A percentile compares a stretch with the other conserved stretches of the same genome.
Evolutionary conservation across 1,140 invertebrate genomes (phyloP).

Genomic region (Neodiprion virginianus): DNA sequence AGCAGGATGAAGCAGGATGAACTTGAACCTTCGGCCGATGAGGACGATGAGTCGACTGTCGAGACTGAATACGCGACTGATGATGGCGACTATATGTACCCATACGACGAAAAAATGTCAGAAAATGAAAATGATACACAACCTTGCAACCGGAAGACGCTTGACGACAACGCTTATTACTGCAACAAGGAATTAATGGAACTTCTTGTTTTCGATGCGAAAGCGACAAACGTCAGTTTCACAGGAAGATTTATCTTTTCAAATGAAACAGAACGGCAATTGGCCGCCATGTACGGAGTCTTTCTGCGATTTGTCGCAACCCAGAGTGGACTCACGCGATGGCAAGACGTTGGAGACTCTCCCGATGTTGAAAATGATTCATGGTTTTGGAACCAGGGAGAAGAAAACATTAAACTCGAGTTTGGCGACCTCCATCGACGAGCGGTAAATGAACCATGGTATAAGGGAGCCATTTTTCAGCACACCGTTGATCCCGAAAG

Average conservation of each 20-base stretch:
- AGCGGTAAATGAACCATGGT: conserved; percentile 92
- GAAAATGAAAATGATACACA: conserved; percentile 32
- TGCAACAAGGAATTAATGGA: conserved; percentile 87
- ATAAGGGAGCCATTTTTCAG: conserved; percentile 88
- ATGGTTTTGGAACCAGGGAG: conserved; percentile 4
- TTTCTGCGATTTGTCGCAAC: conserved; percentile 84
- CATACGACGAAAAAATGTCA: neutral
- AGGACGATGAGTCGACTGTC: conserved; percentile 23
- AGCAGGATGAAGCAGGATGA: conserved; percentile 20
- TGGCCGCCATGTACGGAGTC: conserved; percentile 72
- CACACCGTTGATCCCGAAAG: conserved; percentile 75
- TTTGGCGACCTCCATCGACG: conserved; percentile 81
- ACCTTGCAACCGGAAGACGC: conserved; percentile 66
- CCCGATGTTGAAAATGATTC: neutral
- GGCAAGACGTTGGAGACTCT: conserved; percentile 70
- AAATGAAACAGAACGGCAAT: conserved; percentile 53
- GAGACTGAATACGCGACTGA: conserved; percentile 22
- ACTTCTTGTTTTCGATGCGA: conserved; percentile 86
- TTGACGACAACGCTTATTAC: conserved; percentile 76
- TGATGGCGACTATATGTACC: neutral
- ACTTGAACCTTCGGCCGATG: conserved; percentile 39
- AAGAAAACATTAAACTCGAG: conserved; percentile 61
- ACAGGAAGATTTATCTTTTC: conserved; percentile 65
- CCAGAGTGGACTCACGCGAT: conserved; percentile 85
- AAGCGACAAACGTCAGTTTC: conserved; percentile 77